A percentile compares a stretch with the other conserved stretches of the same genome.
Evolutionary conservation across 2,113 vertebrate species (phyloP).

Genomic region (Nerophis ophidion): DNA sequence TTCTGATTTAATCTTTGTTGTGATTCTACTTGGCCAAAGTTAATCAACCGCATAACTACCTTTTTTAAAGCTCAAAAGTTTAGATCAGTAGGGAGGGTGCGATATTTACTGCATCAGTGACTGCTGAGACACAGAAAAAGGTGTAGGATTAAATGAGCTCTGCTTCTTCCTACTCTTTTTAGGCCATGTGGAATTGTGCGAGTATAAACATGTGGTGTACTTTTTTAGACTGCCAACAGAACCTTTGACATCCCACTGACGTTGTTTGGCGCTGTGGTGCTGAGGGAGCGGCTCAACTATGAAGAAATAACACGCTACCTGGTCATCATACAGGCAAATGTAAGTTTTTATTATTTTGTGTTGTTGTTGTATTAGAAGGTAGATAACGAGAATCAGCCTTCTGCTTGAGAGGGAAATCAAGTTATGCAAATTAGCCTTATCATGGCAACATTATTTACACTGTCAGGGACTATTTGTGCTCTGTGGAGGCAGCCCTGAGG

Average conservation of each 20-base stretch:
- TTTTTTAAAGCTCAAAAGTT: neutral
- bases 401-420: slow-evolving; percentile 2
- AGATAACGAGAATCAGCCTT: neutral
- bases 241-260: slow-evolving; percentile 96
- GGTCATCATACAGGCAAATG: slow-evolving; percentile 91
- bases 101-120: too few relatives aligned
- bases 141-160: too few relatives aligned
- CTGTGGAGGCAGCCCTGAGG: slow-evolving; percentile 14
- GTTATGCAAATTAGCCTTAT: slow-evolving; percentile 20
- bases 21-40: neutral
- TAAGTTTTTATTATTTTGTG: slow-evolving; percentile 63
- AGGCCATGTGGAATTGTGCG: too few relatives aligned
- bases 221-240: slow-evolving; percentile 80
- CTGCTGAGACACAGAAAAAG: too few relatives aligned
- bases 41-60: neutral
- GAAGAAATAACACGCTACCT: slow-evolving; percentile 91
- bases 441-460: slow-evolving; percentile 12
- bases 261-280: slow-evolving; percentile 86
- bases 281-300: slow-evolving; percentile 91
- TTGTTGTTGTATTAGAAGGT: neutral
- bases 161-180: too few relatives aligned
- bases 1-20: neutral
- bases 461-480: slow-evolving; percentile 11
- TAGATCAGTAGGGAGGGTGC: too few relatives aligned
- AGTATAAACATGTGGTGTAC: too few relatives aligned